phyloP scores from a whole-genome alignment of 2,797 vertebrate genomes.

The Heteromormyrus szaboi region DNA sequence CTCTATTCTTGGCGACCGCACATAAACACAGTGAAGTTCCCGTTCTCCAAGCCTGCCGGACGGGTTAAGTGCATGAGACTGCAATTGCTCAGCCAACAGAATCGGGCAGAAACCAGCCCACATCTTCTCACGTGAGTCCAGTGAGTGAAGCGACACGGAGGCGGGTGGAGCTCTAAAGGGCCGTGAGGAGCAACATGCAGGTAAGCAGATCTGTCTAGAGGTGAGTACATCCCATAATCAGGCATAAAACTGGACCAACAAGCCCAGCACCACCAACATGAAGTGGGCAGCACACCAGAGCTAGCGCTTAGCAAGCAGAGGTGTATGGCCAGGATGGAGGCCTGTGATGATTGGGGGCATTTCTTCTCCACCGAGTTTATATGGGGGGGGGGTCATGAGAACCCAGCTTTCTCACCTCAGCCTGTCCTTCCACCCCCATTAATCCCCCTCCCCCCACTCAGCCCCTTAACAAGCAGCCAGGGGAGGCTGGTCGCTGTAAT shows the following conservation, averaged over 20 bases:
- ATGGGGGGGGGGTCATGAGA: not conserved
- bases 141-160: not conserved
- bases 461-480: not conserved
- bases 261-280: not conserved
- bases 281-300: not conserved
- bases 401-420: not conserved
- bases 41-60: not conserved
- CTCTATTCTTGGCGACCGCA: not conserved
- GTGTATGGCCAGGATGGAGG: not conserved
- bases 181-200: not conserved
- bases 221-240: not conserved
- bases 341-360: not conserved
- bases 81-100: not conserved
- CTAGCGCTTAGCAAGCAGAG: not conserved
- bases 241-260: not conserved
- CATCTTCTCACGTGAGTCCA: not conserved
- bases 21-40: not conserved
- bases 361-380: not conserved
- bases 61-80: not conserved
- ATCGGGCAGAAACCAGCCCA: not conserved
- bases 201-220: not conserved
- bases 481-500: not conserved
- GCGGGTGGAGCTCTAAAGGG: not conserved
- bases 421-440: not conserved
- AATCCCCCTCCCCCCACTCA: not conserved